Evolutionary conservation across 2,888 invertebrate genomes (phyloP).

Genomic region (Lasioglossum villosulum): DNA sequence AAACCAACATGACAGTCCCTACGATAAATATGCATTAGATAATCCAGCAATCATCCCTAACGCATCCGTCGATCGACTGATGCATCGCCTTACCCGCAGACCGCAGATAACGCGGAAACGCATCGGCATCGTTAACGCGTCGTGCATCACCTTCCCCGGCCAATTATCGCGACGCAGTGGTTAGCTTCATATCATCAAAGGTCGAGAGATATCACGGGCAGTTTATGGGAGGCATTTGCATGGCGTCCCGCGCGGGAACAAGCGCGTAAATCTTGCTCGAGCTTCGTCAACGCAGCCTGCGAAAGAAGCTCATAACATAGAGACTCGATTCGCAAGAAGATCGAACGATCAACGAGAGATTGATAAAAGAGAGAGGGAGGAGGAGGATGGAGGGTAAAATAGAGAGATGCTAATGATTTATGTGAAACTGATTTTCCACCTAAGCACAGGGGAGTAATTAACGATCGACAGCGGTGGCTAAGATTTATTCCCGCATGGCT

Average conservation of each 20-base stretch:
- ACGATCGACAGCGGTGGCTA: slow-evolving; percentile 64
- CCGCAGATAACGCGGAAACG: slow-evolving; percentile 11
- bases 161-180: slow-evolving; percentile 64
- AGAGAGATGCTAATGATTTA: slow-evolving; percentile 66
- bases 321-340: neutral
- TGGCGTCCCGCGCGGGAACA: slow-evolving; percentile 39
- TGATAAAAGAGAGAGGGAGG: neutral
- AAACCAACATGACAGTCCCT: neutral
- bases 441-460: slow-evolving; percentile 70
- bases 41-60: neutral
- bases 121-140: slow-evolving; percentile 37
- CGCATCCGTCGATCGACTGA: neutral
- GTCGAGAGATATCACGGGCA: slow-evolving; percentile 39
- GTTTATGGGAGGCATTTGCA: slow-evolving; percentile 58
- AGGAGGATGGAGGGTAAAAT: neutral
- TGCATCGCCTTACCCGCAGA: neutral
- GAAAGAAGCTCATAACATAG: slow-evolving; percentile 53
- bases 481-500: slow-evolving; percentile 66
- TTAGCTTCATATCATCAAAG: slow-evolving; percentile 58
- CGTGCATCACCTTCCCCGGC: slow-evolving; percentile 49
- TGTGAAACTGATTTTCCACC: slow-evolving; percentile 72
- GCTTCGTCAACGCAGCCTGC: slow-evolving; percentile 7
- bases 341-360: neutral
- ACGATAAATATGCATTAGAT: neutral
- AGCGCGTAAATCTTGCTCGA: slow-evolving; percentile 60